Evolutionary conservation across 2,113 vertebrate species (phyloP), one percentile per base, ranked within the genome.

Genomic region (Brachyistius frenatus): DNA sequence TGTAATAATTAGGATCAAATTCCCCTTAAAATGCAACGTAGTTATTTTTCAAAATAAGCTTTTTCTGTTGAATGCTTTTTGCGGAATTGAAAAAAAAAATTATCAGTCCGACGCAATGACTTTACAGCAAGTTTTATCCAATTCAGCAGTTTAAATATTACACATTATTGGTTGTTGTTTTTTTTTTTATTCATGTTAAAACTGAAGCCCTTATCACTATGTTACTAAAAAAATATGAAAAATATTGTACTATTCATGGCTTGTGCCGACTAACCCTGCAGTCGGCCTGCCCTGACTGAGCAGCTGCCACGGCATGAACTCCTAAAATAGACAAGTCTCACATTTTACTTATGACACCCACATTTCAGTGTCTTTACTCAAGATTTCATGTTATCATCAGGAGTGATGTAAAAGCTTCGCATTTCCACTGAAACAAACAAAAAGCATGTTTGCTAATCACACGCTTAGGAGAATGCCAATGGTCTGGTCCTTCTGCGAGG

Each of bases 181-280:
- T 2, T n/a, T 37, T 49, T 1, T 10, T n/a, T 49, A 14, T 9
- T 23, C 8, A 23, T 23, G 23, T 41, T 46, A 44, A 36, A 15
- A 52, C 15, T 2, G 23, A 54, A 2, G 39, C 8, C 6, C 30
- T 54, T 60, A 76, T 37, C 47, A 73, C 35, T 55, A 13, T 44
- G 32, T 58, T 23, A 35, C 57, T 68, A 49, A 62, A 73, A 80
- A 64, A 80, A 64, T 61, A 63, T 61, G 37, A 79, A 35, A 70
- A 33, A 76, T 14, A 41, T 39, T 79, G 49, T 67, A 79, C 69
- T 75, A 75, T 58, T 72, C 33, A 60, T 63, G 52, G 56, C 16
- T 67, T 53, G 41, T 66, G 4, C 31, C 14, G 16, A 14, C 49
- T 61, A 36, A 62, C 65, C 49, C 36, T 63, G 13, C 37, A 75